Base-by-base conservation (phyloP, 2,113 vertebrate genomes). In the Sterrhoptilus dennistouni region DNA sequence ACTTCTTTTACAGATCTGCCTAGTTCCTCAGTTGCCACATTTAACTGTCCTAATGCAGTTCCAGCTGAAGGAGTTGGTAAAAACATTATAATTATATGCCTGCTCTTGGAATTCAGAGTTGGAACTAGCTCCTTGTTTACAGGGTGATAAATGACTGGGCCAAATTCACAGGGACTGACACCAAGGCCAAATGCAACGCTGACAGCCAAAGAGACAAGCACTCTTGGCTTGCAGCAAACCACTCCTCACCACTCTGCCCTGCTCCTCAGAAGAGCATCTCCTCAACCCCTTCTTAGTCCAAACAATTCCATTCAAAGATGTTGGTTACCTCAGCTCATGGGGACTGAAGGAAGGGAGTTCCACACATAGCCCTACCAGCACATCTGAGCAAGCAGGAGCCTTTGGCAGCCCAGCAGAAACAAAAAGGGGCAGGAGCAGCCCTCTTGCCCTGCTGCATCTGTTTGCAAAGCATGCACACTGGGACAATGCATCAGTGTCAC, bases 131-230 rank as follows among this genome's bases (percentile, higher is more conserved):
- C 31, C 68, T 29, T 3, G 0, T 88, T 90, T 77, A 60, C 36
- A 57, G n/a, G 13, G 13, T 57, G 27, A 80, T 44, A 42, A 94
- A 93, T 49, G 57, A 3, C n/a, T 18, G 42, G 23, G 66, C 31
- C 50, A 80, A 69, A 86, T 87, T 90, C 76, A 70, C 35, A 20
- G 28, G 38, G 22, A 14, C 45, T 61, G 50, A 64, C 47, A 83
- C 15, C 28, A 57, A 52, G 31, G 53, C 36, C 18, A 83, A 88
- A 44, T 1, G 1, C 33, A 88, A 11, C 0, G 0, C 14, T 52
- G 49, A 15, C 40, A 86, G 44, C 25, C 3, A 5, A 69, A 65
- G n/a, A 66, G 40, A 69, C 3, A 8, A 68, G 53, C 3, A 3
- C 35, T 82, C 44, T 70, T 38, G 45, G 8, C 61, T 87, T 71